phyloP scores from a whole-genome alignment of 2,888 invertebrate species.

The Temnothorax rugatulus region DNA sequence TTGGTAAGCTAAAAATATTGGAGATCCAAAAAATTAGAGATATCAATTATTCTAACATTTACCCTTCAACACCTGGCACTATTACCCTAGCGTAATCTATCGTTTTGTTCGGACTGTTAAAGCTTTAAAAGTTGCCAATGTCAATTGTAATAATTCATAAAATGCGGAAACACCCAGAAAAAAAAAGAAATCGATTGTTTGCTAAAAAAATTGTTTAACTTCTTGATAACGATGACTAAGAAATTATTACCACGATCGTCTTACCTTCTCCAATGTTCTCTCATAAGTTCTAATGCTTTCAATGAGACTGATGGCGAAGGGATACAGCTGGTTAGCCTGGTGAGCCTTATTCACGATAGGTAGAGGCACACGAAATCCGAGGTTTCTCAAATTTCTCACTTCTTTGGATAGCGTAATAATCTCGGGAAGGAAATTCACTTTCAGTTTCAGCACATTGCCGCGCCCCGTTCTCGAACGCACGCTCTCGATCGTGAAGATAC shows the following conservation, averaged over 20 bases:
- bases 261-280: constrained; percentile 98
- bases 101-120: constrained; percentile 53
- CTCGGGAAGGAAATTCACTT: constrained; percentile 98
- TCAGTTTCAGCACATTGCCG: constrained; percentile 94
- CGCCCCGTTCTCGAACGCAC: constrained; percentile 92
- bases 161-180: constrained; percentile 58
- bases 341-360: constrained; percentile 99
- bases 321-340: constrained; percentile 99
- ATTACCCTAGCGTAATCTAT: constrained; percentile 73
- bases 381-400: constrained; percentile 97
- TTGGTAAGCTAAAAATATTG: constrained; percentile 85
- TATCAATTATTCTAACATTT: constrained; percentile 75
- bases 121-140: constrained; percentile 52
- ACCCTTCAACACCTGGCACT: constrained; percentile 66
- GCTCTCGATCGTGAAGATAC: constrained; percentile 97
- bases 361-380: constrained; percentile 98
- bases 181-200: constrained; percentile 39
- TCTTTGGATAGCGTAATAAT: constrained; percentile 99
- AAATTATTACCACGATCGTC: constrained; percentile 60
- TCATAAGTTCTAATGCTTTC: constrained; percentile 99
- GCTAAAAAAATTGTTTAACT: constrained; percentile 14
- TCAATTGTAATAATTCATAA: constrained; percentile 47
- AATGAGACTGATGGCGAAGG: constrained; percentile 99
- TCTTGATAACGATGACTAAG: background rate
- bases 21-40: constrained; percentile 83